phyloP scores from a whole-genome alignment of 2,888 invertebrate species.

The Elaeidobius kamerunicus region DNA sequence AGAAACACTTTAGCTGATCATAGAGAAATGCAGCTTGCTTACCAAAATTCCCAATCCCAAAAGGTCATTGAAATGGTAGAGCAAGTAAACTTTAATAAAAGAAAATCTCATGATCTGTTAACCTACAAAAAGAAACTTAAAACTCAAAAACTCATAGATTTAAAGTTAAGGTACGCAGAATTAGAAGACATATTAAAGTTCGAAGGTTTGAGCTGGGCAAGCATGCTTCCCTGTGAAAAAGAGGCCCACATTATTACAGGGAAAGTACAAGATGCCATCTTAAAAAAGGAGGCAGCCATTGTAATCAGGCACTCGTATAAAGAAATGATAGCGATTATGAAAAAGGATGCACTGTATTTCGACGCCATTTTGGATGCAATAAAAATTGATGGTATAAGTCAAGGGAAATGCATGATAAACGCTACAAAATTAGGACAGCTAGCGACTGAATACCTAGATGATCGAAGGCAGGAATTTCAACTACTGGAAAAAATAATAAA shows the following conservation, averaged over 20 bases:
- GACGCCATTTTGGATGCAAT: constrained; percentile 60
- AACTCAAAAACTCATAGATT: constrained; percentile 56
- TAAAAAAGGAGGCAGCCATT: constrained; percentile 63
- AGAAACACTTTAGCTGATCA: constrained; percentile 58
- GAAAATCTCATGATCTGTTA: constrained; percentile 61
- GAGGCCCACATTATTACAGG: constrained; percentile 59
- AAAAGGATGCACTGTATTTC: constrained; percentile 64
- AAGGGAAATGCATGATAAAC: constrained; percentile 61
- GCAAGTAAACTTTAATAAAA: constrained; percentile 61
- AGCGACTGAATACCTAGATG: constrained; percentile 64
- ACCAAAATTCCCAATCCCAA: constrained; percentile 48
- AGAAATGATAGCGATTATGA: constrained; percentile 60
- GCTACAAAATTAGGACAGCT: constrained; percentile 65
- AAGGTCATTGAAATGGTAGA: constrained; percentile 58
- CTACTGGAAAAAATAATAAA: constrained; percentile 59
- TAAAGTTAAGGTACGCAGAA: constrained; percentile 57
- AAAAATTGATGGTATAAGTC: constrained; percentile 57
- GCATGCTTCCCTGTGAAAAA: constrained; percentile 50
- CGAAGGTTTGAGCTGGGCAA: constrained; percentile 44
- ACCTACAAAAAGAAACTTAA: constrained; percentile 58
- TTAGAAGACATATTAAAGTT: constrained; percentile 54
- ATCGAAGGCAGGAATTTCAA: constrained; percentile 59
- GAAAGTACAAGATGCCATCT: constrained; percentile 60
- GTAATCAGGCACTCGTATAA: constrained; percentile 62
- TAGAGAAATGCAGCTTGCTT: constrained; percentile 57